These are phyloP conservation scores for Rhinatrema bivittatum DNA, from an alignment of 2,797 vertebrate genomes.

Conservation along the genomic window DNA sequence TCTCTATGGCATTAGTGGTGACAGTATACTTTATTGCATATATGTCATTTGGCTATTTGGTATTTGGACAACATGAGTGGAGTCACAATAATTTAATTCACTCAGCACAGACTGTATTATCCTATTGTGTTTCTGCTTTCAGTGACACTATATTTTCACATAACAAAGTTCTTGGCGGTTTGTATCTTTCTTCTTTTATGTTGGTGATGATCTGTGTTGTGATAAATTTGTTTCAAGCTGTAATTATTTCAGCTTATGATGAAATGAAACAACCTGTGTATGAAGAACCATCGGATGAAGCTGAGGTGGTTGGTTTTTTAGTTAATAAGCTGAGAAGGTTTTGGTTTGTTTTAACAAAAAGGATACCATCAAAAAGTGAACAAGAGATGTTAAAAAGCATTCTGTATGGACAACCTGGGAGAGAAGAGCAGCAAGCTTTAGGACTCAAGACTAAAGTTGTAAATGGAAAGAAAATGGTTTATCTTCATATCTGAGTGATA, in stretches of 20 bases:
- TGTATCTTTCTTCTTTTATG: slow-evolving; percentile 41
- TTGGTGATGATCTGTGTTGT: slow-evolving; percentile 41
- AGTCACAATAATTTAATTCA: slow-evolving; percentile 30
- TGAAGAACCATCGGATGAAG: slow-evolving; percentile 42
- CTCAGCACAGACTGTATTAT: slow-evolving; percentile 37
- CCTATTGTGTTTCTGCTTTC: slow-evolving; percentile 40
- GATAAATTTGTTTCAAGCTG: slow-evolving; percentile 39
- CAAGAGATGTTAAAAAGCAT: slow-evolving; percentile 1
- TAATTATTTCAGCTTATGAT: slow-evolving; percentile 35
- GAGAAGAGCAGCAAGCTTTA: background rate
- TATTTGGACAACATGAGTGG: slow-evolving; percentile 48
- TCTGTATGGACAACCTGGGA: slow-evolving; percentile 28
- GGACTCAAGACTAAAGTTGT: slow-evolving; percentile 42
- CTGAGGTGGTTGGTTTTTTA: slow-evolving; percentile 24
- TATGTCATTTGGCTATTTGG: slow-evolving; percentile 36
- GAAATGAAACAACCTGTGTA: slow-evolving; percentile 29
- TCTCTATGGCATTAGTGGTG: slow-evolving; percentile 30
- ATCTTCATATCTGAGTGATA: slow-evolving; percentile 28
- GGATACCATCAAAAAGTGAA: background rate
- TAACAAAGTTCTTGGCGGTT: slow-evolving; percentile 21
- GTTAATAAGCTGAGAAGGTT: background rate
- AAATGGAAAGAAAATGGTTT: slow-evolving; percentile 30
- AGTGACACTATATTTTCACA: slow-evolving; percentile 17
- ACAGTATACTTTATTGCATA: slow-evolving; percentile 29
- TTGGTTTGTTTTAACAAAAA: slow-evolving; percentile 1